Conservation (phyloP, 2,113 vertebrate genomes). For the Onychostoma macrolepis region DNA sequence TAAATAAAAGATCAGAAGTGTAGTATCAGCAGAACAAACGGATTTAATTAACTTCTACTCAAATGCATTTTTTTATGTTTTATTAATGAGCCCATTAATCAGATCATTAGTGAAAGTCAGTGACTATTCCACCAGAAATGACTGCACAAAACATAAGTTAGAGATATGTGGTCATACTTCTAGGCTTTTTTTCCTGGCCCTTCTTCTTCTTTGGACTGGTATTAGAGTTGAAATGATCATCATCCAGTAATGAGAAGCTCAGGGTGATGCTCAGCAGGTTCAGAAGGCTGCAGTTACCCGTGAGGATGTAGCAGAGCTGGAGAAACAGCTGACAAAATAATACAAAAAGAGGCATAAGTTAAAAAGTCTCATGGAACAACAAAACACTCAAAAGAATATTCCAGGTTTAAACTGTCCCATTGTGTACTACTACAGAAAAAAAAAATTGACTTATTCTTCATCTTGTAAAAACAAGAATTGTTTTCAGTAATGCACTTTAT, state of each 20-base stretch:
- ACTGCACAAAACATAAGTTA: neutral
- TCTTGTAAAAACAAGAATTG: too few species aligned
- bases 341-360: neutral
- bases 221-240: conserved; percentile 64
- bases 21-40: too few species aligned
- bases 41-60: neutral
- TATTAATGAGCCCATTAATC: neutral
- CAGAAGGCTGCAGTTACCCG: conserved; percentile 82
- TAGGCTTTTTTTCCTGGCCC: neutral
- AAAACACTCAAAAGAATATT: neutral
- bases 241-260: conserved; percentile 78
- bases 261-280: conserved; percentile 79
- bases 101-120: neutral
- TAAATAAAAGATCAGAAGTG: too few species aligned
- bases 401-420: too few species aligned
- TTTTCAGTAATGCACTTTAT: too few species aligned
- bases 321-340: conserved; percentile 71
- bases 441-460: too few species aligned
- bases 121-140: neutral
- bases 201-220: conserved; percentile 54
- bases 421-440: too few species aligned
- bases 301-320: conserved; percentile 76
- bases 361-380: neutral
- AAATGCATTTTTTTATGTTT: too few species aligned
- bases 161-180: conserved; percentile 51